These are phyloP conservation scores for Danionella cerebrum DNA, from an alignment of 2,113 vertebrate species.

Conservation along the genomic window DNA sequence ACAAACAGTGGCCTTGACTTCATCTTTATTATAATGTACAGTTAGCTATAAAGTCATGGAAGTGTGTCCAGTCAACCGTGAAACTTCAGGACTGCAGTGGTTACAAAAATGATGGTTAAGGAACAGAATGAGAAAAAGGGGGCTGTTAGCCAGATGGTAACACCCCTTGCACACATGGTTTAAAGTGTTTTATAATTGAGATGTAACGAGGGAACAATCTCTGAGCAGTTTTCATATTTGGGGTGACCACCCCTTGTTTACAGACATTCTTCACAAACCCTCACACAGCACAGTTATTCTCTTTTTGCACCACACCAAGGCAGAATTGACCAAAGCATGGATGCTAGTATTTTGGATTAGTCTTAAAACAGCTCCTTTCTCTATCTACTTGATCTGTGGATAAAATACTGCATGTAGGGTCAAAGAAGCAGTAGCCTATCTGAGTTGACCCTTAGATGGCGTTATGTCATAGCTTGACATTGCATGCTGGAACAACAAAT, in stretches of 20 bases:
- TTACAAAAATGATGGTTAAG: background rate
- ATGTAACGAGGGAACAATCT: background rate
- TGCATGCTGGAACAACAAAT: conserved; percentile 66
- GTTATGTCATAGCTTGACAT: conserved; percentile 68
- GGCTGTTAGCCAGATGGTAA: background rate
- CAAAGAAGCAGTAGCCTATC: conserved; percentile 40
- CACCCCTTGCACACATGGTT: background rate
- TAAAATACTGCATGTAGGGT: conserved; percentile 66
- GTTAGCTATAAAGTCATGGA: background rate
- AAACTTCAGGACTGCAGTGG: background rate
- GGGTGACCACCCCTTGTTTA: conserved; percentile 6
- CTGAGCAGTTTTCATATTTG: background rate
- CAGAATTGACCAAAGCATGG: conserved; percentile 18
- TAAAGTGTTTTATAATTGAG: background rate
- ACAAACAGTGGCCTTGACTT: conserved; percentile 21
- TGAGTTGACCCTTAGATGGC: conserved; percentile 54
- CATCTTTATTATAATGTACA: background rate
- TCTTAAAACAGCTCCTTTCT: conserved; percentile 30
- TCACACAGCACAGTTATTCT: conserved; percentile 17
- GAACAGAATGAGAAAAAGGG: background rate
- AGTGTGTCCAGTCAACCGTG: background rate
- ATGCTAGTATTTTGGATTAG: conserved; percentile 45
- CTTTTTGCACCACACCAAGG: background rate
- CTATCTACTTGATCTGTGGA: conserved; percentile 43
- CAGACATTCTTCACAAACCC: background rate